A percentile compares a stretch with the other conserved stretches of the same genome.
These are phyloP conservation scores for Tetrapedia diversipes DNA, from an alignment of 2,888 invertebrate species.

Conservation along the genomic window DNA sequence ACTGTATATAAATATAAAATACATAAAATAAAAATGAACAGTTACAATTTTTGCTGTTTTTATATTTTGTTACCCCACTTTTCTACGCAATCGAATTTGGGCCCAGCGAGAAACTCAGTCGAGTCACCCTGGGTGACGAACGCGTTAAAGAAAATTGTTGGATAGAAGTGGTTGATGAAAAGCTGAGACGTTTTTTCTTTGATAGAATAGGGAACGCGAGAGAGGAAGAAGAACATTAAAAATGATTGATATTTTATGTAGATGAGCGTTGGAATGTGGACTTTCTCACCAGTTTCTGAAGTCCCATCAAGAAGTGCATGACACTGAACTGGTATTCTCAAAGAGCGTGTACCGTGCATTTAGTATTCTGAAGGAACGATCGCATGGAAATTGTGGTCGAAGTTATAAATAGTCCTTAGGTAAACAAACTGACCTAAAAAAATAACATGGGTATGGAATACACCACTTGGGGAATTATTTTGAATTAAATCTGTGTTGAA, in stretches of 20 bases:
- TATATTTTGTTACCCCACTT: no score
- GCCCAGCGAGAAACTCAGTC: no score
- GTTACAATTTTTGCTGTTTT: no score
- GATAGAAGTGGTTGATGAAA: no score
- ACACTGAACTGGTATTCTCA: neutral
- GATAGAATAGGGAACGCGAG: no score
- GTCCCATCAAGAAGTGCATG: neutral
- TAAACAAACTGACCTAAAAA: constrained; percentile 13
- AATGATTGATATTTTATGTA: neutral
- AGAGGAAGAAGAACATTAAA: no score
- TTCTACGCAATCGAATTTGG: no score
- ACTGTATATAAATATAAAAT: no score
- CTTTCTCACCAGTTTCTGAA: neutral
- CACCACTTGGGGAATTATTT: neutral
- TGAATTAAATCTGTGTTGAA: neutral
- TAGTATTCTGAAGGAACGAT: neutral
- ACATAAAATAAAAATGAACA: no score
- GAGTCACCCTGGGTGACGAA: no score
- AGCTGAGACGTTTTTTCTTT: no score
- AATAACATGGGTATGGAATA: neutral
- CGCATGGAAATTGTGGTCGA: constrained; percentile 11
- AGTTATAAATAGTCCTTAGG: constrained; percentile 1
- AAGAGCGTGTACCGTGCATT: neutral
- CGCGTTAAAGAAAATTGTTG: no score
- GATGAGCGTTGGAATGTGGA: neutral